Conservation (phyloP, 1,140 invertebrate species). For the Macrostomum lignano region DNA sequence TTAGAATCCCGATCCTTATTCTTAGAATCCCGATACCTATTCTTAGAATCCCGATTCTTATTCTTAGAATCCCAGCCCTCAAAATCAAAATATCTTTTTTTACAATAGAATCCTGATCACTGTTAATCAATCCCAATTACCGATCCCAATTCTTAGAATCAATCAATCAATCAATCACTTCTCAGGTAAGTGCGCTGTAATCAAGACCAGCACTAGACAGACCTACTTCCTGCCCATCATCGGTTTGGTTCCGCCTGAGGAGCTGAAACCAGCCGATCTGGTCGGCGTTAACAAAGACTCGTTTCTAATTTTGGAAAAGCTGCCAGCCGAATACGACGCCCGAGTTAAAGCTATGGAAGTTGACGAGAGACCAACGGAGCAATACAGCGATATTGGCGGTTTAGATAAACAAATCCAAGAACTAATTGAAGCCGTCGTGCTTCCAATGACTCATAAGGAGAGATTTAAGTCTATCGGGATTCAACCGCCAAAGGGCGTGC, state of each 20-base stretch:
- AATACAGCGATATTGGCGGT: slow-evolving; percentile 87
- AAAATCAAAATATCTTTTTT: no score
- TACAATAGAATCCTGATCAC: no score
- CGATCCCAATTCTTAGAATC: no score
- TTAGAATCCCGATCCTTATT: no score
- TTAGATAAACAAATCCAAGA: slow-evolving; percentile 74
- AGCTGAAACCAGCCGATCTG: slow-evolving; percentile 70
- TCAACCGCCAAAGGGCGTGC: slow-evolving; percentile 63
- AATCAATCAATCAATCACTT: no score
- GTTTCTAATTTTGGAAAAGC: slow-evolving; percentile 67
- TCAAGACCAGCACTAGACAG: slow-evolving; percentile 75
- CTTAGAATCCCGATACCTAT: no score
- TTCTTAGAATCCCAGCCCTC: no score
- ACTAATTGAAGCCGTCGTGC: slow-evolving; percentile 69
- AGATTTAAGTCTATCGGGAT: slow-evolving; percentile 82
- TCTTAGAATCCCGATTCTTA: no score
- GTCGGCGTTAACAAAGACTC: slow-evolving; percentile 93
- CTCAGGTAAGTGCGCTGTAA: slow-evolving; percentile 93
- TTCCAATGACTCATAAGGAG: slow-evolving; percentile 90
- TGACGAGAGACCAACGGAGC: slow-evolving; percentile 76
- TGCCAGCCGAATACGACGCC: slow-evolving; percentile 57
- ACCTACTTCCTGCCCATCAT: slow-evolving; percentile 88
- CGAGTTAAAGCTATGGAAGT: slow-evolving; percentile 94
- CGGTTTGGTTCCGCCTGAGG: slow-evolving; percentile 67
- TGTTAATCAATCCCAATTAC: no score